These are phyloP conservation scores for Lordiphosa clarofinis DNA, from an alignment of 1,140 invertebrate species.

Conservation along the genomic window DNA sequence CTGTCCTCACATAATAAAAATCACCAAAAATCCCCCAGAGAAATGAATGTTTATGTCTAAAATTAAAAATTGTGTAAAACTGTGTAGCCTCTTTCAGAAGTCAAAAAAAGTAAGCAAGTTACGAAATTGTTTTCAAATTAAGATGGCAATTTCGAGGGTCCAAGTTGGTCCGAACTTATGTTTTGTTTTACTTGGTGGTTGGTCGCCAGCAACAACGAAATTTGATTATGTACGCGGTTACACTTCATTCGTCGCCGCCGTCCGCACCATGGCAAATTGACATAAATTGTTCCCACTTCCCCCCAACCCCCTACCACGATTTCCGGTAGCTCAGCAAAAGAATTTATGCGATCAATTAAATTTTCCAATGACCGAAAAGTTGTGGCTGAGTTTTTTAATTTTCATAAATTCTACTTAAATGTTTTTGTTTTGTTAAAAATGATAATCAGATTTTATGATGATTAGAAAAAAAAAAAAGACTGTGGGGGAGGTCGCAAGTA, in stretches of 20 bases:
- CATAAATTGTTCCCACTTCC: conserved; percentile 46
- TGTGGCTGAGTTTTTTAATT: conserved; percentile 56
- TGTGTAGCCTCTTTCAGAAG: too few relatives aligned
- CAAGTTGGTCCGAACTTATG: conserved; percentile 24
- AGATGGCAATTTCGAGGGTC: conserved; percentile 40
- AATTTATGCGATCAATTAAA: conserved; percentile 77
- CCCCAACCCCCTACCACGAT: conserved; percentile 6
- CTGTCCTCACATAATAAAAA: too few relatives aligned
- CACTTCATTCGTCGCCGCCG: conserved; percentile 58
- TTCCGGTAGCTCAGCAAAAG: conserved; percentile 22
- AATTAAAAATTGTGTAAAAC: too few relatives aligned
- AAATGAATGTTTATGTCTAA: too few relatives aligned
- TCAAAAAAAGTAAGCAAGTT: conserved; percentile 10
- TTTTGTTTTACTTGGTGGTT: conserved; percentile 9
- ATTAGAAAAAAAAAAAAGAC: conserved; percentile 55
- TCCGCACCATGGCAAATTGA: conserved; percentile 35
- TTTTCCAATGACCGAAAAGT: conserved; percentile 71
- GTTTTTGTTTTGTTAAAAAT: conserved; percentile 49
- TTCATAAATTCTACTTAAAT: conserved; percentile 77
- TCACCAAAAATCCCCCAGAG: too few relatives aligned
- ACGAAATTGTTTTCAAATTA: conserved; percentile 65
- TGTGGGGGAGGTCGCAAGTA: conserved; percentile 42
- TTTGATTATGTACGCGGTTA: conserved; percentile 71
- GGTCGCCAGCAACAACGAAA: conserved; percentile 23
- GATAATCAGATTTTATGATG: conserved; percentile 76